Base-by-base conservation (phyloP, 1,140 invertebrate species). In the Saccostrea glomerata region DNA sequence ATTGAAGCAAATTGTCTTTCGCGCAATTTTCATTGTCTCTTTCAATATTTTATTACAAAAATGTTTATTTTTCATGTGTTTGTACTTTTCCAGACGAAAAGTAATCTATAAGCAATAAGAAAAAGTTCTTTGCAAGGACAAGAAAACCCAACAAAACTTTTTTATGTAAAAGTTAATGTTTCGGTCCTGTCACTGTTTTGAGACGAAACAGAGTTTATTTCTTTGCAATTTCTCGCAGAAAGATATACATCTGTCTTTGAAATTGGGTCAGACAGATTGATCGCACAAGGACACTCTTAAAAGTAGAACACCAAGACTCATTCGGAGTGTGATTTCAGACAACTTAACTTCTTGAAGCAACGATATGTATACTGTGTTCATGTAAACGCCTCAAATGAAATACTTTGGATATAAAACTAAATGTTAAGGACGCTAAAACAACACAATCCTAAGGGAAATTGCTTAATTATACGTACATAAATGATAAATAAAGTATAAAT, bases 241-340 rank as follows among this genome's bases (percentile, higher is more conserved):
- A 36, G 70, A 77, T 77, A 15, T 25, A 77, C 70, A 77, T 77
- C 70, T 77, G 70, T 77, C 70, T 77, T 36, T 30, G 70, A 17
- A 77, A 77, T 77, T 36, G 13, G 70, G 70, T 77, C 70, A 77
- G 25, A 30, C 70, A 77, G 23, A 77, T 36, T 77, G 23, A 7
- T 77, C 11, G 13, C 15, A 77, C 70, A 77, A 77, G 70, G 70
- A 77, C 70, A 77, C 25, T 77, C 15, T 11, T 36, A 36, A 77
- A 77, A 36, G 70, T 77, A 77, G 70, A 36, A 15, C 70, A 77
- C 70, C 70, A 23, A 77, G 25, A 77, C 70, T 77, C 23, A 30
- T 36, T 63, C 2, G 13, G 17, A 47, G 17, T 63, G 58, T n/a
- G 58, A 63, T 63, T 63, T 15, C 58, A 63, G 58, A 20, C 58